Percentiles rank a stretch among this genome's conserved stretches.
Evolutionary conservation across 2,797 vertebrate genomes (phyloP).

Genomic region (Carapus acus): DNA sequence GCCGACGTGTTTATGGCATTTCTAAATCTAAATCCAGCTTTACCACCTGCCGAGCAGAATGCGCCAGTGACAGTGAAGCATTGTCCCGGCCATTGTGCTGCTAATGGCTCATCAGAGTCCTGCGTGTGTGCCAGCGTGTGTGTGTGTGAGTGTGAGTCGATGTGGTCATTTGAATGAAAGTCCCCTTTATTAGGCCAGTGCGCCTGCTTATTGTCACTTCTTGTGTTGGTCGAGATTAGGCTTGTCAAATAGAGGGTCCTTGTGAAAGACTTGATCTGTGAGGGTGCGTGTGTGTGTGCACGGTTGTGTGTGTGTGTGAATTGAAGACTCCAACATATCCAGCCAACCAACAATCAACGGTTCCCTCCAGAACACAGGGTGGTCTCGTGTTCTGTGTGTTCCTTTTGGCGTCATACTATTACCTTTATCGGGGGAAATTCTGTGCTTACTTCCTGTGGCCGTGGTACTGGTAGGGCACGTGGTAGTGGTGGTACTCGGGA

Average conservation of each 20-base stretch:
- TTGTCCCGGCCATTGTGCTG: slow-evolving; percentile 57
- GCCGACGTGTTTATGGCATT: slow-evolving; percentile 48
- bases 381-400: too few species aligned
- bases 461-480: too few species aligned
- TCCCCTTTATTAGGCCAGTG: slow-evolving; percentile 60
- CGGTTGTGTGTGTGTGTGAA: slow-evolving; percentile 3
- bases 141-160: slow-evolving; percentile 20
- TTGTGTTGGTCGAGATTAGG: slow-evolving; percentile 56
- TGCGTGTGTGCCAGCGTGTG: slow-evolving; percentile 32
- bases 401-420: too few species aligned
- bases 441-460: too few species aligned
- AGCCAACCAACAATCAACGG: slow-evolving; percentile 12
- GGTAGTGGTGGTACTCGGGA: too few species aligned
- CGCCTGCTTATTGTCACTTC: slow-evolving; percentile 58
- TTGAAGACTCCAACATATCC: slow-evolving; percentile 8
- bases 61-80: slow-evolving; percentile 41
- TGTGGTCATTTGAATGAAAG: slow-evolving; percentile 61
- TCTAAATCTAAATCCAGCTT: slow-evolving; percentile 51
- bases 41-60: slow-evolving; percentile 35
- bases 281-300: slow-evolving; percentile 10
- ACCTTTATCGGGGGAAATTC: too few species aligned
- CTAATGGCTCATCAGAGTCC: slow-evolving; percentile 63
- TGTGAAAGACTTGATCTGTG: slow-evolving; percentile 33
- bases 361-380: too few species aligned
- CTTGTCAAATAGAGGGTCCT: slow-evolving; percentile 53